Evolutionary conservation across 2,888 invertebrate species (phyloP).

Genomic region (Toxonevra muliebris): DNA sequence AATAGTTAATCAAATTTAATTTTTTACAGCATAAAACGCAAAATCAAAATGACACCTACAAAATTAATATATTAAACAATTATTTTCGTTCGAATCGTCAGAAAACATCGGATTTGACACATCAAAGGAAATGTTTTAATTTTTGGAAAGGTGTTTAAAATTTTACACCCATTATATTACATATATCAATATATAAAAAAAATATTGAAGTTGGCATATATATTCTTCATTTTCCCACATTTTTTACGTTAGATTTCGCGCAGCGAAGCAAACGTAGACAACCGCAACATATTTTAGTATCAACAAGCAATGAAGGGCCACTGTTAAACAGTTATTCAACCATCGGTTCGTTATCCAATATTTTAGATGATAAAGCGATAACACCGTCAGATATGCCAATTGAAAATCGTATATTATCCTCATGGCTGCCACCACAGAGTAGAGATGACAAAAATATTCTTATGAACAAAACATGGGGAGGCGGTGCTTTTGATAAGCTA

Average conservation of each 20-base stretch:
- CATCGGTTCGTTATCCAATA: too few relatives aligned
- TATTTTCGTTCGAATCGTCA: constrained; percentile 74
- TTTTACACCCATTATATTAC: neutral
- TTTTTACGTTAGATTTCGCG: too few relatives aligned
- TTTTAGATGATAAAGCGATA: too few relatives aligned
- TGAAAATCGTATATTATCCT: constrained; percentile 3
- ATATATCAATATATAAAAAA: too few relatives aligned
- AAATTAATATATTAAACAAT: constrained; percentile 70
- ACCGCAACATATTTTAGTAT: too few relatives aligned
- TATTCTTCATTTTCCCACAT: too few relatives aligned
- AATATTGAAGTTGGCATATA: too few relatives aligned
- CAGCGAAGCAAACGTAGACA: too few relatives aligned
- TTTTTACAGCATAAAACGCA: constrained; percentile 48
- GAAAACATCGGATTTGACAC: constrained; percentile 70
- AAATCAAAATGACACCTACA: constrained; percentile 63
- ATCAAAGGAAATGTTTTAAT: constrained; percentile 68
- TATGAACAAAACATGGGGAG: neutral
- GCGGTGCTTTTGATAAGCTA: neutral
- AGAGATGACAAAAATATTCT: neutral
- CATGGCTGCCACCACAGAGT: neutral
- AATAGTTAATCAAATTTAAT: neutral
- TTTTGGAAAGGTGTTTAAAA: constrained; percentile 66
- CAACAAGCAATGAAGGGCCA: too few relatives aligned
- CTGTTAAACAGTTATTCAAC: too few relatives aligned
- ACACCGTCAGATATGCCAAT: too few relatives aligned